These are phyloP conservation scores for Xylota sylvarum DNA, from an alignment of 2,888 invertebrate genomes.

Conservation along the genomic window DNA sequence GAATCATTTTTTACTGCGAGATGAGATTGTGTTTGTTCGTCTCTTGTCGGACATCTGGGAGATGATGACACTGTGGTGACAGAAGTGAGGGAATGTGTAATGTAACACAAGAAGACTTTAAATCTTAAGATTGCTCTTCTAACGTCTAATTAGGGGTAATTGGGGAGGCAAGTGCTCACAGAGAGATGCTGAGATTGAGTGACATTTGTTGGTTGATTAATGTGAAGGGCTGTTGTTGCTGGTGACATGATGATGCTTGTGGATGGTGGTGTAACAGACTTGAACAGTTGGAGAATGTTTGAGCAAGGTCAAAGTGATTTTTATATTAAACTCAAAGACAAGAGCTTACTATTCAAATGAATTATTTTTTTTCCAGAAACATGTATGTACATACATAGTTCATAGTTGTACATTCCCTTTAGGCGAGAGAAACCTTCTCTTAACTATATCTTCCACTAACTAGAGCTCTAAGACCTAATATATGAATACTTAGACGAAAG, in stretches of 20 bases:
- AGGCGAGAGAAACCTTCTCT: no score
- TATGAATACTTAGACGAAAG: no score
- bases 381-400: no score
- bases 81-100: constrained; percentile 21
- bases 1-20: constrained; percentile 33
- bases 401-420: no score
- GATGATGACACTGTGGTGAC: constrained; percentile 8
- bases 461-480: no score
- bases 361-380: no score
- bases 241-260: constrained; percentile 45
- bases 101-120: constrained; percentile 52
- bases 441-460: no score
- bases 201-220: constrained; percentile 53
- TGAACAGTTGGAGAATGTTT: constrained; percentile 14
- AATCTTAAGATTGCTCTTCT: constrained; percentile 58
- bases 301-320: background rate
- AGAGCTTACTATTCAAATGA: no score
- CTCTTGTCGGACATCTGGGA: constrained; percentile 37
- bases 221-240: constrained; percentile 49
- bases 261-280: constrained; percentile 19
- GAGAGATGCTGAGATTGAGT: constrained; percentile 41
- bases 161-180: constrained; percentile 30
- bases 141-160: constrained; percentile 53
- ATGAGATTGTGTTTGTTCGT: constrained; percentile 14
- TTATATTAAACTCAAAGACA: background rate